phyloP scores from a whole-genome alignment of 2,888 invertebrate species.

The Drosophila stalkeri region DNA sequence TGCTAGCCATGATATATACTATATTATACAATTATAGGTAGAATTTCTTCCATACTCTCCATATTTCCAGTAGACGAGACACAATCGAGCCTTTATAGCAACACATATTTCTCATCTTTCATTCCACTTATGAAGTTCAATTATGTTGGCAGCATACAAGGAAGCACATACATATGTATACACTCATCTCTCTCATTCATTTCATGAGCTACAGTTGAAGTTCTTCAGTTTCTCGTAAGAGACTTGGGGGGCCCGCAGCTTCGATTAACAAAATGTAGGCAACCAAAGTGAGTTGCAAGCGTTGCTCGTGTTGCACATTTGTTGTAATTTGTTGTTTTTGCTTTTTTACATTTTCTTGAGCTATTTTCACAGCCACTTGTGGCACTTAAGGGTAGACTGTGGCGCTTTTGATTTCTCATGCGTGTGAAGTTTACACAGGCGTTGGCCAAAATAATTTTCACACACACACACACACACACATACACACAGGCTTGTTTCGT shows the following conservation, averaged over 20 bases:
- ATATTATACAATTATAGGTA: no score
- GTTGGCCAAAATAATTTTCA: conserved; percentile 43
- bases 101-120: no score
- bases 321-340: conserved; percentile 42
- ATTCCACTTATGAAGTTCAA: no score
- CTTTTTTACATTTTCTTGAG: conserved; percentile 35
- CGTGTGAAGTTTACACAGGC: conserved; percentile 67
- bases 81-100: no score
- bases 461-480: conserved; percentile 12
- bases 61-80: no score
- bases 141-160: no score
- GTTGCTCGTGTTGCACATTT: conserved; percentile 17
- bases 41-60: no score
- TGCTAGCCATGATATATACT: no score
- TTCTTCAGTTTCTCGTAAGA: conserved; percentile 18
- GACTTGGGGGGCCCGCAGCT: conserved; percentile 10
- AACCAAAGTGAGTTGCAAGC: conserved; percentile 2
- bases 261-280: conserved; percentile 15
- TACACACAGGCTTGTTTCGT: conserved; percentile 13
- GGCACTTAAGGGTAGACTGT: conserved; percentile 39
- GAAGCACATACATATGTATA: neutral
- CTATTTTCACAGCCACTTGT: conserved; percentile 41
- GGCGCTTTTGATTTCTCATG: conserved; percentile 73
- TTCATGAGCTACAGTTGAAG: neutral
- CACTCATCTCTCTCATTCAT: no score